phyloP scores from a whole-genome alignment of 2,797 vertebrate genomes.

The Malurus leucopterus region DNA sequence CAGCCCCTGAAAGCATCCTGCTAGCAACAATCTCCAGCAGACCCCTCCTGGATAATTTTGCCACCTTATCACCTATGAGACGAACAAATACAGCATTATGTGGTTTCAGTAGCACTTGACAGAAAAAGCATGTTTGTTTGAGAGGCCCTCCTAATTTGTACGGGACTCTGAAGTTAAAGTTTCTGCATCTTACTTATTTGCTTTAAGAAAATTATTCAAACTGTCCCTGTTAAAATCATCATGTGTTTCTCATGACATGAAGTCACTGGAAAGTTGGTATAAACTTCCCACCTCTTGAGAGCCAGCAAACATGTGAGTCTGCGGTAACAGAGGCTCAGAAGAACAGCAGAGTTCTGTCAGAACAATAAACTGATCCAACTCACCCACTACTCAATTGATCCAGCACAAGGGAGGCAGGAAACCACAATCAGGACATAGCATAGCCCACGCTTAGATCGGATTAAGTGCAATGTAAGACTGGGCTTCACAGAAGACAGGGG shows the following conservation, averaged over 20 bases:
- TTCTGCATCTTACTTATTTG: not conserved
- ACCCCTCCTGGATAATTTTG: not conserved
- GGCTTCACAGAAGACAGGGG: not conserved
- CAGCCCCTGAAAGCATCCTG: not conserved
- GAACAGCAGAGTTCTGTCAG: not conserved
- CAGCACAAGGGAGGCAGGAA: not conserved
- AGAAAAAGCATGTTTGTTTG: not conserved
- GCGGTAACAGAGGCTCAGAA: not conserved
- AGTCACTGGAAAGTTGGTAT: not conserved
- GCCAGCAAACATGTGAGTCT: fast-evolving
- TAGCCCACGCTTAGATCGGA: not conserved
- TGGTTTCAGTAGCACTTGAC: not conserved
- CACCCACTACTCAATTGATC: not conserved
- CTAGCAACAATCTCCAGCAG: not conserved
- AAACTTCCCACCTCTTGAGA: not conserved
- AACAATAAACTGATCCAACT: not conserved
- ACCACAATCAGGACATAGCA: not conserved
- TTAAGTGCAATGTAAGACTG: not conserved
- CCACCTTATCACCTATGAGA: not conserved
- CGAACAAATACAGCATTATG: not conserved
- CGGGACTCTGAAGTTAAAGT: not conserved
- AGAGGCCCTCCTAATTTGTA: not conserved
- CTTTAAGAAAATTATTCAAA: not conserved
- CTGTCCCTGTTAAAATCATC: not conserved
- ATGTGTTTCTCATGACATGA: not conserved